Conservation (phyloP, 2,113 vertebrate species). For the Buteo buteo region DNA sequence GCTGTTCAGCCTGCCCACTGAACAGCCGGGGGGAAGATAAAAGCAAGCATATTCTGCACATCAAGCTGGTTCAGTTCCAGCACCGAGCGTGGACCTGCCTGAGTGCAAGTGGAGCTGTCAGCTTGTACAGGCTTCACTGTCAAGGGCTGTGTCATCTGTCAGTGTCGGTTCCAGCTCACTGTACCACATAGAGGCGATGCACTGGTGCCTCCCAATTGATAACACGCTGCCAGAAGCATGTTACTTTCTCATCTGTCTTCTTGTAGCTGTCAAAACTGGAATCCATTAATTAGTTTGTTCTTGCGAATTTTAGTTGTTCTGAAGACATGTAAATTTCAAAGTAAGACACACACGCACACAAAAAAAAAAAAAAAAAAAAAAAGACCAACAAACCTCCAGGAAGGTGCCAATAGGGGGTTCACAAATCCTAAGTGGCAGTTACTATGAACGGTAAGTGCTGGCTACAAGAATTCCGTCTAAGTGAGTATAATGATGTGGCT, state of each 20-base stretch:
- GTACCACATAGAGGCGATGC: slow-evolving; percentile 88
- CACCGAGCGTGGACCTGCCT: slow-evolving; percentile 79
- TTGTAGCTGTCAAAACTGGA: slow-evolving; percentile 93
- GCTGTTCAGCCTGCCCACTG: slow-evolving; percentile 40
- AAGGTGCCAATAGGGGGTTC: slow-evolving; percentile 47
- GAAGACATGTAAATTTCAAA: slow-evolving; percentile 76
- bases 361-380: background rate
- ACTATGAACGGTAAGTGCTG: slow-evolving; percentile 23
- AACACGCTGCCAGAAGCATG: slow-evolving; percentile 85
- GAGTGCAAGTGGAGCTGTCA: slow-evolving; percentile 92
- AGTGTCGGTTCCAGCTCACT: slow-evolving; percentile 95
- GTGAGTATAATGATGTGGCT: slow-evolving; percentile 70
- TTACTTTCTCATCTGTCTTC: slow-evolving; percentile 87
- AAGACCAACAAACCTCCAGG: background rate
- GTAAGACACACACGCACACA: slow-evolving; percentile 44
- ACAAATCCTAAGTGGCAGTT: slow-evolving; percentile 58
- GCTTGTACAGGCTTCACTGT: slow-evolving; percentile 88
- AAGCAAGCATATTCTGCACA: slow-evolving; percentile 74
- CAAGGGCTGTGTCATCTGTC: slow-evolving; percentile 92
- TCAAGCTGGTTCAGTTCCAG: slow-evolving; percentile 77
- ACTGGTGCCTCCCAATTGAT: slow-evolving; percentile 87
- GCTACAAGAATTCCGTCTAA: slow-evolving; percentile 60
- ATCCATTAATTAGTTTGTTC: slow-evolving; percentile 93
- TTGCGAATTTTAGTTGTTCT: slow-evolving; percentile 78
- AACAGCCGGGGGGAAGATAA: slow-evolving; percentile 52